Conservation (phyloP, 2,113 vertebrate species). For the Sminthopsis crassicaudata region DNA sequence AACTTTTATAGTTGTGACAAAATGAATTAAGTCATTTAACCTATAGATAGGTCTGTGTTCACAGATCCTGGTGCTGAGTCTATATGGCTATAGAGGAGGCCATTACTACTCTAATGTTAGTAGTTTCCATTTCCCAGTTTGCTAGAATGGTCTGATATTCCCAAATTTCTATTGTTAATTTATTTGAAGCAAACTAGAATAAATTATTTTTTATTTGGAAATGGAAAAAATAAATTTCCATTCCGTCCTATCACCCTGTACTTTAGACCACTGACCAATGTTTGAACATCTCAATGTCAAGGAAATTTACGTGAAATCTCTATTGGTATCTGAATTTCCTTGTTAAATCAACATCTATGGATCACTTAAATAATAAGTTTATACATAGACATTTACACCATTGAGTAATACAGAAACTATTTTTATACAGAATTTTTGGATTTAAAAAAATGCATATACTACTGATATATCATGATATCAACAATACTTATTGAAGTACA, state of each 20-base stretch:
- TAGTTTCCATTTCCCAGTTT: neutral
- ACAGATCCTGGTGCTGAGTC: neutral
- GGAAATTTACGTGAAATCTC: too few relatives aligned
- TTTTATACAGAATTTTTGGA: too few relatives aligned
- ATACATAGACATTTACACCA: neutral
- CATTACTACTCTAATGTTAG: neutral
- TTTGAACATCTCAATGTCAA: neutral
- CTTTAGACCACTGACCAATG: neutral
- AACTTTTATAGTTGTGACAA: conserved; percentile 50
- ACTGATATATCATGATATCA: too few relatives aligned
- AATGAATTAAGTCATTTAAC: conserved; percentile 43
- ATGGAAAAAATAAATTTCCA: neutral
- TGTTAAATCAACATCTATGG: neutral
- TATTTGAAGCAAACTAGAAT: neutral
- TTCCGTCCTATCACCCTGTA: neutral
- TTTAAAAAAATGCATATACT: too few relatives aligned
- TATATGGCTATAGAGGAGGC: neutral
- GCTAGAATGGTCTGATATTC: neutral
- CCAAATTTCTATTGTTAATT: conserved; percentile 1
- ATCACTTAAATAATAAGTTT: neutral
- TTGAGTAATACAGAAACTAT: neutral
- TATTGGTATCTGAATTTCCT: neutral
- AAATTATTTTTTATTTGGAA: conserved; percentile 11
- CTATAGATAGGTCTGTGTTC: neutral
- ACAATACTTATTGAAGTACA: too few relatives aligned